Percentiles rank a stretch among this genome's conserved stretches.
Evolutionary conservation across 2,113 vertebrate genomes (phyloP).

Genomic region (Pithys albifrons): DNA sequence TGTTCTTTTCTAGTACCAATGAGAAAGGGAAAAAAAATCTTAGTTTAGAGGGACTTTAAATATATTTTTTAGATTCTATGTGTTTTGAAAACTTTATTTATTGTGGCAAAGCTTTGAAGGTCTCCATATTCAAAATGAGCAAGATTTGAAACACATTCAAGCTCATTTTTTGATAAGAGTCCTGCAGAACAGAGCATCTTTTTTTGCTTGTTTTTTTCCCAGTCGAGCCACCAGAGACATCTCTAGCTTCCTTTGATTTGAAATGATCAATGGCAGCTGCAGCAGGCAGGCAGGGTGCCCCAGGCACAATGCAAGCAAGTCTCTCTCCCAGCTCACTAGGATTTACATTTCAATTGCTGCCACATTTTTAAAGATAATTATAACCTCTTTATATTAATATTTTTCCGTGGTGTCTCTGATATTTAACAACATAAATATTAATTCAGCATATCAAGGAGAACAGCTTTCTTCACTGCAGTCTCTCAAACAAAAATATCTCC

Average conservation of each 20-base stretch:
- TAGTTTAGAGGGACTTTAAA: conserved; percentile 59
- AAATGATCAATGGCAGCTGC: conserved; percentile 77
- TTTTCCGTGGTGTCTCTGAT: conserved; percentile 72
- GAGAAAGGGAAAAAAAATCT: not conserved
- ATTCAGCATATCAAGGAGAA: conserved; percentile 72
- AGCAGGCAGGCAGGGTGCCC: conserved; percentile 66
- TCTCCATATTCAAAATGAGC: conserved; percentile 59
- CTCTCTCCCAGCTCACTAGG: conserved; percentile 43
- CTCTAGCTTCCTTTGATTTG: conserved; percentile 74
- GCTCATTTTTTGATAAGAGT: conserved; percentile 59
- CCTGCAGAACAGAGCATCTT: conserved; percentile 70
- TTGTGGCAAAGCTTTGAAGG: conserved; percentile 65
- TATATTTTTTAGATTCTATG: conserved; percentile 34
- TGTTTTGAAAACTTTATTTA: conserved; percentile 76
- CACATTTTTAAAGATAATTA: conserved; percentile 78
- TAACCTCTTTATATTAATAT: conserved; percentile 78
- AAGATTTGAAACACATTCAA: conserved; percentile 68
- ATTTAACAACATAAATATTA: conserved; percentile 80
- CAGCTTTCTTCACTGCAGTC: conserved; percentile 4
- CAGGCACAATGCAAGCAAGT: conserved; percentile 67
- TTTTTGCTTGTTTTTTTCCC: conserved; percentile 28
- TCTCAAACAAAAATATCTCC: not conserved
- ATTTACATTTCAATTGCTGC: conserved; percentile 82
- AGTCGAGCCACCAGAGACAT: conserved; percentile 64
- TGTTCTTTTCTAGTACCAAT: not conserved